Base-by-base conservation (phyloP, 2,888 invertebrate species). In the Ariolimax columbianus region DNA sequence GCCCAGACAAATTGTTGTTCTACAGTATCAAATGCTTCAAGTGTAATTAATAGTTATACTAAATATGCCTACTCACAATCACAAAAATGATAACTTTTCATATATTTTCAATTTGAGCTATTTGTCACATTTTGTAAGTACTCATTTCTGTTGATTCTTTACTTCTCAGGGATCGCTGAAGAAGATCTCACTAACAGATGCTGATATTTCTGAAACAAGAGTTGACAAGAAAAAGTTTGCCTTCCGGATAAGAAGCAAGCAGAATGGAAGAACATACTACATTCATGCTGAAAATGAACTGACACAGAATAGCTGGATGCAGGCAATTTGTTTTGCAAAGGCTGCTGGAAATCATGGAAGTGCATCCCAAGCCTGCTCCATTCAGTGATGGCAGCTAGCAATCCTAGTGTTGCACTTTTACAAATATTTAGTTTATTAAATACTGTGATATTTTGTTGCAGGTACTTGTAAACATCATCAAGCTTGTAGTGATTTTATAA, bases 251-350 rank as follows among this genome's bases (percentile, higher is more conserved):
- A 91, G 91, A 87, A 91, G 93, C 36, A 92, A 92, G 86, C 91
- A 93, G 77, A 92, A 91, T 86, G 92, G 93, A 47, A 88, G 93
- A 63, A 90, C 91, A 36, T 93, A 91, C 87, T 93, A 93, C 87
- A 90, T 94, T 63, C 92, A 93, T 78, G 93, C 93, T 40, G 93
- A 93, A 33, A 92, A 91, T 90, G 93, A 93, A 87, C 82, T 88
- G 30, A 88, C 87, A 33, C 92, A 93, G 83, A 91, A 93, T 88
- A 91, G 92, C 82, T 94, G 94, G 94, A 94, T 94, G 94, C 93
- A 94, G 86, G 93, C 93, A 9, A 94, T 94, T 70, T 94, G 93
- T 86, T 94, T 93, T 89, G 93, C 93, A 9, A 93, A 93, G 86
- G 92, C 92, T 82, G 92, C 93, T 17, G 92, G 92, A 6, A 89